phyloP scores from a whole-genome alignment of 2,888 invertebrate species.

The Drepanosiphum platanoidis region DNA sequence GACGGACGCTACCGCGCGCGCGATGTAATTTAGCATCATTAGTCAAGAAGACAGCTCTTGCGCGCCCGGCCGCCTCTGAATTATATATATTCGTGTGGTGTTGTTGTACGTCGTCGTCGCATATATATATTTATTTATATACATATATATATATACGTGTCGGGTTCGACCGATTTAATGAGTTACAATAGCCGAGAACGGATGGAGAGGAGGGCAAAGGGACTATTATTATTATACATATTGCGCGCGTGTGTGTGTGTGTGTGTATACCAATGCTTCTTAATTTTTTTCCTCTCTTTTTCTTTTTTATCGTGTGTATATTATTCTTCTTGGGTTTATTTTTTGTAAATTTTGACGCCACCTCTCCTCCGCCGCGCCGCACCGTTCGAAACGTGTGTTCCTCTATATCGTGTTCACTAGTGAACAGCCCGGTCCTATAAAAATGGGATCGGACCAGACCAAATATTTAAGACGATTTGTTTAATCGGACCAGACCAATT shows the following conservation, averaged over 20 bases:
- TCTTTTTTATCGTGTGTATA: background rate
- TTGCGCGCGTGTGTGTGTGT: background rate
- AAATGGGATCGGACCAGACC: too few species aligned
- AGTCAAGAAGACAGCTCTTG: slow-evolving; percentile 59
- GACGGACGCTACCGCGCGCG: slow-evolving; percentile 35
- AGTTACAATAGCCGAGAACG: slow-evolving; percentile 17
- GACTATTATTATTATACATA: slow-evolving; percentile 6
- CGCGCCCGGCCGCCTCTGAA: slow-evolving; percentile 18
- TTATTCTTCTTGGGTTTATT: too few species aligned
- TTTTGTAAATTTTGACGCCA: background rate
- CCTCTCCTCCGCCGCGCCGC: too few species aligned
- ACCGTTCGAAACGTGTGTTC: too few species aligned
- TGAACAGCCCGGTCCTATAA: too few species aligned
- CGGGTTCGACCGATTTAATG: slow-evolving; percentile 44
- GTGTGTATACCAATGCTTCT: background rate
- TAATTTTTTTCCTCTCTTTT: background rate
- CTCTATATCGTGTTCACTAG: too few species aligned
- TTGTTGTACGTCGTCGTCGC: background rate
- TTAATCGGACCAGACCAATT: too few species aligned
- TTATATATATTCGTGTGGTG: slow-evolving; percentile 19
- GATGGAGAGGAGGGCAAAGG: background rate
- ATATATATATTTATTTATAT: background rate
- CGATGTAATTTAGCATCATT: slow-evolving; percentile 60
- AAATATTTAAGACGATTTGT: too few species aligned
- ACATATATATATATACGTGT: background rate